Conservation (phyloP, 2,888 invertebrate genomes). For the Galerucella pusilla region DNA sequence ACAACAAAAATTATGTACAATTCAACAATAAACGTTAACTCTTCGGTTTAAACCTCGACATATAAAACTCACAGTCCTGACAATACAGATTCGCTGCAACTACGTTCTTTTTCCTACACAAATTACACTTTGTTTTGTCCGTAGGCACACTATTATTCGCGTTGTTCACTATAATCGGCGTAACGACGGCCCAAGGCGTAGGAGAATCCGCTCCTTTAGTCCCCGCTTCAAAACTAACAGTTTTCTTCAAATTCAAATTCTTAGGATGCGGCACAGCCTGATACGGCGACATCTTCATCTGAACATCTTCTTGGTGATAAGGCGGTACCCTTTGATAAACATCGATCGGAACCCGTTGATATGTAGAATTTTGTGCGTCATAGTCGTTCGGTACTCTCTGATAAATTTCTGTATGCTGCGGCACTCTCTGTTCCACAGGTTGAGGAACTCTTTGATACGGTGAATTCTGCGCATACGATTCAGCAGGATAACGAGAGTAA, state of each 20-base stretch:
- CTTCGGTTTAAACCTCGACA: slow-evolving; percentile 79
- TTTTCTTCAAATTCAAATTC: slow-evolving; percentile 73
- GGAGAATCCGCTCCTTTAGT: slow-evolving; percentile 69
- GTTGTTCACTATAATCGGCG: slow-evolving; percentile 63
- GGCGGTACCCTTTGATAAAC: slow-evolving; percentile 59
- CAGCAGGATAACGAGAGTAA: slow-evolving; percentile 32
- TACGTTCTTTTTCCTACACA: slow-evolving; percentile 88
- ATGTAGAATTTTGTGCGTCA: slow-evolving; percentile 48
- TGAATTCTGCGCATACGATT: slow-evolving; percentile 44
- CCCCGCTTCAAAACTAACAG: slow-evolving; percentile 78
- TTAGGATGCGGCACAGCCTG: slow-evolving; percentile 74
- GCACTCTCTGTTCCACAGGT: slow-evolving; percentile 1
- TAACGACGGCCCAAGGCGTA: slow-evolving; percentile 60
- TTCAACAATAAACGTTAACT: slow-evolving; percentile 27
- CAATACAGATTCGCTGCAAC: slow-evolving; percentile 85
- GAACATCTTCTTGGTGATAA: slow-evolving; percentile 50
- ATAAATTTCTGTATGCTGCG: slow-evolving; percentile 12
- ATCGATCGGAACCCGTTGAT: slow-evolving; percentile 53
- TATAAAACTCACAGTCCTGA: slow-evolving; percentile 91
- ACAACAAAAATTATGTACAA: slow-evolving; percentile 32
- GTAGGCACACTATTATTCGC: slow-evolving; percentile 59
- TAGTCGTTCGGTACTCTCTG: slow-evolving; percentile 36
- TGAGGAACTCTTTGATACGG: slow-evolving; percentile 55
- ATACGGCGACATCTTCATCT: slow-evolving; percentile 67
- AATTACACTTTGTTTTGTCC: slow-evolving; percentile 80